A percentile compares a stretch with the other conserved stretches of the same genome.
These are phyloP conservation scores for Nebria salina DNA, from an alignment of 2,888 invertebrate species.

Conservation along the genomic window DNA sequence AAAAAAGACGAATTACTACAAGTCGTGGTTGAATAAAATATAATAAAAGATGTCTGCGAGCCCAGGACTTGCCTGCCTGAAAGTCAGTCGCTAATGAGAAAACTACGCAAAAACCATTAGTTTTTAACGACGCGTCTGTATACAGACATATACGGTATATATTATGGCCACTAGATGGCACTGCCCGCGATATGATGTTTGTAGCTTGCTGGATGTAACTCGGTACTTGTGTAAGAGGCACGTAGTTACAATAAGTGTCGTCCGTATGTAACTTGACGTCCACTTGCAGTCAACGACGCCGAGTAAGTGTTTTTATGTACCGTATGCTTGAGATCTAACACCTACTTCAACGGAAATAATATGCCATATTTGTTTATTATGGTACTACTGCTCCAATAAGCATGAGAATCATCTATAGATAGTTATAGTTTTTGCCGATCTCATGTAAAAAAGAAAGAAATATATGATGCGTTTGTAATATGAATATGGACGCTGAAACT, in stretches of 20 bases:
- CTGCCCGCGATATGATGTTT: neutral
- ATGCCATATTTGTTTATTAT: no score
- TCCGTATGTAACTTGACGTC: neutral
- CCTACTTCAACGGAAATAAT: no score
- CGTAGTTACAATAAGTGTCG: neutral
- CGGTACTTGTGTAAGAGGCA: neutral
- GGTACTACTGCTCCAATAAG: no score
- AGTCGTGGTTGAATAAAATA: no score
- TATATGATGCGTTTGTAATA: no score
- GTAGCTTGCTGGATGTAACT: neutral
- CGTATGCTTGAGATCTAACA: no score
- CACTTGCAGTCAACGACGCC: neutral
- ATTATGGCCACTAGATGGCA: neutral
- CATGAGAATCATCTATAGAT: no score
- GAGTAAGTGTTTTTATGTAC: neutral
- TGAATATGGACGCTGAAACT: no score
- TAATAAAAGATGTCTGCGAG: no score
- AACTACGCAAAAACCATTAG: conserved; percentile 11
- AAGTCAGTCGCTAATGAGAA: conserved; percentile 8
- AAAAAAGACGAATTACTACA: no score
- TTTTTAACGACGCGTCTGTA: conserved; percentile 1
- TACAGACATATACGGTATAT: neutral
- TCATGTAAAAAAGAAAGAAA: no score
- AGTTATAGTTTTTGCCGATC: no score
- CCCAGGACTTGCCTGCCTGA: neutral